Percentiles rank a stretch among this genome's conserved stretches.
Conservation (phyloP, 1,140 invertebrate species). For the Sipha flava region DNA sequence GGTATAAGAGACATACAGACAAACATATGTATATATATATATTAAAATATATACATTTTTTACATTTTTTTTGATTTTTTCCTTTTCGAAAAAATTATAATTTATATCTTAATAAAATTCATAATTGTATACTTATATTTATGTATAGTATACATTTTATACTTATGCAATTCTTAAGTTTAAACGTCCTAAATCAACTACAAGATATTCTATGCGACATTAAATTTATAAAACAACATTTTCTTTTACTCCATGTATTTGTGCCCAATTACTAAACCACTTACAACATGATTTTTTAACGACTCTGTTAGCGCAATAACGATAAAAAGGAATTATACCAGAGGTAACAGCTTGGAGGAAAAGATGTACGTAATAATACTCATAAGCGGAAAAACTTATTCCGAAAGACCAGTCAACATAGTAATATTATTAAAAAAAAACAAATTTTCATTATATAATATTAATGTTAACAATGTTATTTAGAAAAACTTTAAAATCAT, state of each 20-base stretch:
- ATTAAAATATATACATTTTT: too few relatives aligned
- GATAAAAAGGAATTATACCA: conserved; percentile 3
- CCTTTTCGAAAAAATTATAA: too few relatives aligned
- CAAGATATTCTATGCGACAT: not conserved
- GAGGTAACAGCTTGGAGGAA: conserved; percentile 12
- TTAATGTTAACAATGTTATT: not conserved
- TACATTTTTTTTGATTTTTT: too few relatives aligned
- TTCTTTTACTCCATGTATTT: not conserved
- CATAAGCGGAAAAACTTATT: not conserved
- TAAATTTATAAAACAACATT: not conserved
- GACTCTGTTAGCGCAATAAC: not conserved
- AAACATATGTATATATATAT: too few relatives aligned
- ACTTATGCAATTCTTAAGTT: too few relatives aligned
- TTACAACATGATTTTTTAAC: conserved; percentile 18
- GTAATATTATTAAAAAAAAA: not conserved
- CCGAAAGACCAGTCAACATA: not conserved
- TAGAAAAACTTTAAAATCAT: not conserved
- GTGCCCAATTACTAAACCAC: conserved; percentile 13
- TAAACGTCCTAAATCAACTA: too few relatives aligned
- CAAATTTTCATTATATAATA: not conserved
- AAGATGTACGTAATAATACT: not conserved
- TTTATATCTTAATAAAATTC: too few relatives aligned
- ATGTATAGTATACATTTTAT: too few relatives aligned
- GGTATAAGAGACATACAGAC: too few relatives aligned
- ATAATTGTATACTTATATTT: too few relatives aligned